Evolutionary conservation across 2,888 invertebrate species (phyloP).

Genomic region (Sinopyrophorus schimmeli): DNA sequence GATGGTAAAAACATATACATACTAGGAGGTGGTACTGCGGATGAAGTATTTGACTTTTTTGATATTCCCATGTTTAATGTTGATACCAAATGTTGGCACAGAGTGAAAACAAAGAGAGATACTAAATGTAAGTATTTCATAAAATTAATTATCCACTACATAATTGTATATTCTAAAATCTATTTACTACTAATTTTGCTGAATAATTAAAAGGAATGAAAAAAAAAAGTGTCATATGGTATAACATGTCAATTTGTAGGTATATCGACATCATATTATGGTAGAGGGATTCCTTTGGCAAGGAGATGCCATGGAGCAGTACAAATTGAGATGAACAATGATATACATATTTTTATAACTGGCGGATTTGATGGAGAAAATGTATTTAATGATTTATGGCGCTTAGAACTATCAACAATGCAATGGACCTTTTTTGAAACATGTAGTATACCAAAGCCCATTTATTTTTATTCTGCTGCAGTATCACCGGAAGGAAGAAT

Average conservation of each 20-base stretch:
- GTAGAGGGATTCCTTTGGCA: no score
- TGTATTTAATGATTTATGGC: conserved; percentile 82
- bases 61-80: conserved; percentile 77
- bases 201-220: no score
- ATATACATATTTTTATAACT: conserved; percentile 72
- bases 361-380: conserved; percentile 74
- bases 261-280: no score
- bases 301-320: conserved; percentile 86
- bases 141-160: no score
- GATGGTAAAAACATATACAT: conserved; percentile 76
- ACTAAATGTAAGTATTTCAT: no score
- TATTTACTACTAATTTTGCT: no score
- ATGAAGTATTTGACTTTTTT: no score
- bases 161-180: no score
- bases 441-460: conserved; percentile 69
- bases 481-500: conserved; percentile 75
- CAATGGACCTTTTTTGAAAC: conserved; percentile 76
- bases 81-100: conserved; percentile 68
- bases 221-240: no score
- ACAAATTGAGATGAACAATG: conserved; percentile 65
- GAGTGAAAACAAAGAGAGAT: conserved; percentile 64
- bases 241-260: no score
- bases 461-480: conserved; percentile 87
- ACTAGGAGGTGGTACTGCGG: conserved; percentile 88
- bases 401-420: conserved; percentile 69